Evolutionary conservation across 2,888 invertebrate genomes (phyloP).

Genomic region (Catocala fraxini): DNA sequence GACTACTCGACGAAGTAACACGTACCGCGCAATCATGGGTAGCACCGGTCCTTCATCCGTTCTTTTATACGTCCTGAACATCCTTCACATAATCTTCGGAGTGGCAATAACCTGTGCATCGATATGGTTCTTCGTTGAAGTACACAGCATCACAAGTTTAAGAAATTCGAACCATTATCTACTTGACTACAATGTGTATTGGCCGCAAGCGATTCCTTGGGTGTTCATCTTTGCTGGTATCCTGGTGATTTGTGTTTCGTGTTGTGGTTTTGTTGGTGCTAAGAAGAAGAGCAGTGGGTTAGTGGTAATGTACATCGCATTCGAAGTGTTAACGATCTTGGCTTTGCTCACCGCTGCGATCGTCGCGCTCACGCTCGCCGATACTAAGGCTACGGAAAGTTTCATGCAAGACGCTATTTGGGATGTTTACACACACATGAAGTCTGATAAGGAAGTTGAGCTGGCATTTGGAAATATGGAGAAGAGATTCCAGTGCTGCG

Average conservation of each 20-base stretch:
- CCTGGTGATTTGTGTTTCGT: slow-evolving; percentile 67
- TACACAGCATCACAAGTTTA: slow-evolving; percentile 67
- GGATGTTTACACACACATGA: slow-evolving; percentile 75
- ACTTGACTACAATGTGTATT: slow-evolving; percentile 79
- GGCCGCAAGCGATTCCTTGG: slow-evolving; percentile 83
- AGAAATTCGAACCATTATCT: slow-evolving; percentile 77
- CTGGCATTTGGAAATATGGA: slow-evolving; percentile 69
- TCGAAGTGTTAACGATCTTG: slow-evolving; percentile 62
- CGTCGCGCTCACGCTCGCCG: slow-evolving; percentile 73
- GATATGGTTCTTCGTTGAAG: slow-evolving; percentile 76
- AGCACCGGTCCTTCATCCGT: slow-evolving; percentile 52
- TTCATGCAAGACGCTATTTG: slow-evolving; percentile 79
- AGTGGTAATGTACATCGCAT: slow-evolving; percentile 63
- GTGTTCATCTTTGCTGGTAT: slow-evolving; percentile 73
- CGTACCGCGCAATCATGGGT: slow-evolving; percentile 51
- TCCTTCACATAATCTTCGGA: slow-evolving; percentile 65
- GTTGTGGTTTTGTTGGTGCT: slow-evolving; percentile 73
- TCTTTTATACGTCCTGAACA: slow-evolving; percentile 65
- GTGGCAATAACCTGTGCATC: slow-evolving; percentile 66
- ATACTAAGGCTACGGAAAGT: slow-evolving; percentile 68
- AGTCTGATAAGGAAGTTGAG: slow-evolving; percentile 63
- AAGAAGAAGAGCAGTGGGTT: slow-evolving; percentile 66
- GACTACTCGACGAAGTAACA: slow-evolving; percentile 40
- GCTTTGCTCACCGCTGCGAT: slow-evolving; percentile 63
- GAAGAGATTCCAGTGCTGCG: slow-evolving; percentile 78